Base-by-base conservation (phyloP, 2,888 invertebrate species). In the Eilema caniola region DNA sequence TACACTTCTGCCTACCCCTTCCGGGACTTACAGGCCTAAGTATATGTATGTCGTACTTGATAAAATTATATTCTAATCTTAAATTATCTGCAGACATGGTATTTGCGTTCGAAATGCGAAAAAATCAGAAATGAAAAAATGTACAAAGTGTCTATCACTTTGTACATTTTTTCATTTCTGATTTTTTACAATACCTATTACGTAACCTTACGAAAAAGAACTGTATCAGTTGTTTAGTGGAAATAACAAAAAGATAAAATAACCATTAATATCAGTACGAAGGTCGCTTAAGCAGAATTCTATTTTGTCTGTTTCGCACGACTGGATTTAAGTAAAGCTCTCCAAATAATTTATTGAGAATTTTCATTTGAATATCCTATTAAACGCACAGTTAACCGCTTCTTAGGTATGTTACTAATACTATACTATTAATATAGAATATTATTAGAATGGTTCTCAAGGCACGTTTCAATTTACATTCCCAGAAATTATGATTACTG, bases 281-380 rank as follows among this genome's bases (percentile, higher is more conserved):
- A n/a, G 56, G 37, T 23, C 64, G 33, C 66, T 66, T 69, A 66
- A 78, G 78, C 23, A 72, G 60, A 75, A 78, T 75, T 70, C 78
- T 78, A 74, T 74, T 78, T 78, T 78, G 72, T 78, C 78, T 75
- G 69, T 78, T 57, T 70, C 66, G 78, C 81, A 78, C 53, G n/a
- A 53, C 8, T n/a, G 53, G 10, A 53, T 53, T 53, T 53, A 53
- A n/a, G 53, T 53, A n/a, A 53, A 53, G 53, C n/a, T n/a, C n/a
- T 8, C 53, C 53, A 53, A 53, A 53, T 53, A 16, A 53, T 53
- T 53, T 53, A 53, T 10, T 53, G 53, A 10, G 20, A n/a, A n/a
- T 53, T 7, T 53, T 53, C 10, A 53, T 53, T 53, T 10, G n/a
- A 53, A 53, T 53, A 53, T n/a, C 2, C 3, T n/a, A n/a, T n/a